These are phyloP conservation scores for Diorhabda elongata DNA, from an alignment of 1,140 invertebrate genomes.

Conservation along the genomic window DNA sequence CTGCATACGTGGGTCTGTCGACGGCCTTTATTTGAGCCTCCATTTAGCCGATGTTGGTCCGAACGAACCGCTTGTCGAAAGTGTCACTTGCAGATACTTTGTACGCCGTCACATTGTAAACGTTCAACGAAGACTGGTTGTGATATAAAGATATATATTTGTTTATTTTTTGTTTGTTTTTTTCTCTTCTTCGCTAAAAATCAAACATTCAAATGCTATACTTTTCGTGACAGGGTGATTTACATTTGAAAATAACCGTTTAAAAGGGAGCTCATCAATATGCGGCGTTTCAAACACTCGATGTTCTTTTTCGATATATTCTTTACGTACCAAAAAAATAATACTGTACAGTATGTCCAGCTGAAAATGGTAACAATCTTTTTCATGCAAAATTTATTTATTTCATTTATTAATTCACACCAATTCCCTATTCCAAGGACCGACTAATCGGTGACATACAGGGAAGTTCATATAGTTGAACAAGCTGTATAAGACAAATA, in stretches of 20 bases:
- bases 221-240: neutral
- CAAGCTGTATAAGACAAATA: too few relatives aligned
- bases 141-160: conserved; percentile 8
- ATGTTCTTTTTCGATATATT: too few relatives aligned
- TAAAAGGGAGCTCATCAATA: too few relatives aligned
- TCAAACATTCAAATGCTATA: neutral
- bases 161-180: conserved; percentile 7
- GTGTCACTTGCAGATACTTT: conserved; percentile 11
- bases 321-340: too few relatives aligned
- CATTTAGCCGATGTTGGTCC: conserved; percentile 9
- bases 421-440: too few relatives aligned
- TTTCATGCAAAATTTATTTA: too few relatives aligned
- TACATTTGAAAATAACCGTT: neutral
- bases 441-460: too few relatives aligned
- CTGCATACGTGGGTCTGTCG: conserved; percentile 11
- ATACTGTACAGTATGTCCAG: too few relatives aligned
- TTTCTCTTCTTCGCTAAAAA: neutral
- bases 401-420: too few relatives aligned
- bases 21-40: conserved; percentile 4
- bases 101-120: conserved; percentile 4
- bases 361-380: too few relatives aligned
- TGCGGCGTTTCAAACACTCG: too few relatives aligned
- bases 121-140: conserved; percentile 8
- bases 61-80: conserved; percentile 7
- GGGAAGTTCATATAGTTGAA: too few relatives aligned